Percentiles rank a stretch among this genome's conserved stretches.
These are phyloP conservation scores for Eudyptes chrysolophus DNA, from an alignment of 2,113 vertebrate genomes.

Conservation along the genomic window DNA sequence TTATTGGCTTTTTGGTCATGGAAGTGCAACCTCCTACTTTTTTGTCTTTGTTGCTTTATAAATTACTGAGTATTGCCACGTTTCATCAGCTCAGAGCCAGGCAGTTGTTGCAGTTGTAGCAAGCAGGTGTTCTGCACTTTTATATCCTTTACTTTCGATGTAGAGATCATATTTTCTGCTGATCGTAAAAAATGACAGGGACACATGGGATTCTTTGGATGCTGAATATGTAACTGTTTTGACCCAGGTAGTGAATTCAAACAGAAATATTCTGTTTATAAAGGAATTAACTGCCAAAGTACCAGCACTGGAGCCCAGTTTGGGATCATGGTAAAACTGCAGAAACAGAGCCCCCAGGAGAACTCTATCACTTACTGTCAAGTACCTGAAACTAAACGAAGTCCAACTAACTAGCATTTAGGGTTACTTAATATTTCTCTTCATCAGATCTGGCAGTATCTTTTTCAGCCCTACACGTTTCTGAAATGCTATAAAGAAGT, in stretches of 20 bases:
- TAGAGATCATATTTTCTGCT: not conserved
- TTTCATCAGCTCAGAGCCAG: not conserved
- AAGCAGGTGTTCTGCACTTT: not conserved
- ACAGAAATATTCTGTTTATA: not conserved
- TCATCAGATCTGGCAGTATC: not conserved
- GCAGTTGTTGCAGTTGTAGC: not conserved
- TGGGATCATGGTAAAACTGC: not conserved
- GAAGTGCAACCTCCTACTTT: not conserved
- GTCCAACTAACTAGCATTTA: not conserved
- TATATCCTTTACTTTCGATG: not conserved
- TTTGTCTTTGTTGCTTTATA: constrained; percentile 14
- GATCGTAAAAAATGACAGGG: not conserved
- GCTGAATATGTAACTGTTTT: not conserved
- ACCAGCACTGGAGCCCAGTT: not conserved
- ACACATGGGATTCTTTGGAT: not conserved
- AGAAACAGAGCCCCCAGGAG: not conserved
- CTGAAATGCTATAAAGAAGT: not conserved
- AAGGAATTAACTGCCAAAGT: not conserved
- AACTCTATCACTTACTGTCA: not conserved
- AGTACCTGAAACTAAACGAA: not conserved
- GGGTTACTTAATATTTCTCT: not conserved
- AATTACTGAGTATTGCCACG: not conserved
- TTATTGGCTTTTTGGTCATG: constrained; percentile 18
- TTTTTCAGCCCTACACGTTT: not conserved
- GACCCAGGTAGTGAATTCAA: not conserved